Evolutionary conservation across 2,797 vertebrate genomes (phyloP).

Genomic region (Platyrinchus mystaceus): DNA sequence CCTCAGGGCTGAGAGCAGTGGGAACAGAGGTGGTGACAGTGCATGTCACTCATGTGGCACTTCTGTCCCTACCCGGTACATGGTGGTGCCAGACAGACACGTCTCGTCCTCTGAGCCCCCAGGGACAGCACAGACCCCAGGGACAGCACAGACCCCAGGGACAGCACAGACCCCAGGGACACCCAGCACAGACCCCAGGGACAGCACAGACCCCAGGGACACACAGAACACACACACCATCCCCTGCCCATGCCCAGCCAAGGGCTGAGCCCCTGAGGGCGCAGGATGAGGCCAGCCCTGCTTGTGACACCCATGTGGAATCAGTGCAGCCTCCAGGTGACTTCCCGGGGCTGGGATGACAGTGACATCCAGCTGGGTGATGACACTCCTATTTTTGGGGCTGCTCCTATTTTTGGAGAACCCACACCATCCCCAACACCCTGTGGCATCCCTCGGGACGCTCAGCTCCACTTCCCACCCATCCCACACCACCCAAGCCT

Average conservation of each 20-base stretch:
- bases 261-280: not conserved
- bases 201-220: no score
- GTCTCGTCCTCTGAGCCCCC: fast-evolving
- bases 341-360: fast-evolving
- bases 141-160: no score
- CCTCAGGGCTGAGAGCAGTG: not conserved
- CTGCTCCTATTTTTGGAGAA: not conserved
- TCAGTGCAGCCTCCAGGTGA: not conserved
- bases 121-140: no score
- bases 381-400: not conserved
- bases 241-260: not conserved
- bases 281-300: not conserved
- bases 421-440: not conserved
- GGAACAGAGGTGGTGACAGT: not conserved
- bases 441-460: not conserved
- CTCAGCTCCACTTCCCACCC: not conserved
- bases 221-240: fast-evolving
- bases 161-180: no score
- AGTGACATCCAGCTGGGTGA: not conserved
- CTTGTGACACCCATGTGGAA: not conserved
- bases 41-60: not conserved
- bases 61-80: not conserved
- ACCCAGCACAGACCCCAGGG: no score
- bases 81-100: fast-evolving
- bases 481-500: not conserved